Base-by-base conservation (phyloP, 1,140 invertebrate genomes). In the Drosophila orosa region DNA sequence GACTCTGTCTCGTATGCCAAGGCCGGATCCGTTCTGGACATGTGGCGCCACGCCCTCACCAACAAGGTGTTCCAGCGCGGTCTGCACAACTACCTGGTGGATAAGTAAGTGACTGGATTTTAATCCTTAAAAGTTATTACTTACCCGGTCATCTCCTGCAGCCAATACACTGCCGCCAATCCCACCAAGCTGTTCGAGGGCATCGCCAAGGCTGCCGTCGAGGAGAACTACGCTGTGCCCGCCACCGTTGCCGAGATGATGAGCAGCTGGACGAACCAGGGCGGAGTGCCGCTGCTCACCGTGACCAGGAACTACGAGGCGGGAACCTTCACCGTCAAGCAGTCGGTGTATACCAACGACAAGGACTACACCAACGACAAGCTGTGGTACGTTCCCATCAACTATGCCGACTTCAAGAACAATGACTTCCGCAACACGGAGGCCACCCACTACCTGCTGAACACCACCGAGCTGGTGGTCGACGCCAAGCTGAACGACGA, bases 31-130 rank as follows among this genome's bases (percentile, higher is more conserved):
- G 93, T 99, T 19, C 95, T 99, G 29, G 93, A 98, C 48, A 99
- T 99, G 98, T 98, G 98, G 96, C 95, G 97, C 72, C 95, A 97
- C 91, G 98, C 98, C 74, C 93, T 99, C 0, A 96, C 96, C 1
- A 95, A 96, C 22, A 92, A 94, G n/a, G 96, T 96, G 2, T 99
- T 99, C 92, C 95, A 95, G 73, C 93, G 93, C 47, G 98, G 97
- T 31, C 92, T 98, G 2, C 95, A 95, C 0, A 96, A 95, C 81
- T 97, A 97, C 86, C 92, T 97, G 25, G 95, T 94, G 7, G 93
- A 91, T 44, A 95, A 94, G 94, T 94, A 92, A 83, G 92, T 81
- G 1, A 0, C 0, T 1, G 4, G 0, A 17, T 10, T 12, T 5
- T 12, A 1, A 27, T 10, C 5, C 1, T 12, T 15, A 10, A 17